These are phyloP conservation scores for Rhinolophus sinicus DNA, from an alignment of 2,113 vertebrate genomes.

Conservation along the genomic window DNA sequence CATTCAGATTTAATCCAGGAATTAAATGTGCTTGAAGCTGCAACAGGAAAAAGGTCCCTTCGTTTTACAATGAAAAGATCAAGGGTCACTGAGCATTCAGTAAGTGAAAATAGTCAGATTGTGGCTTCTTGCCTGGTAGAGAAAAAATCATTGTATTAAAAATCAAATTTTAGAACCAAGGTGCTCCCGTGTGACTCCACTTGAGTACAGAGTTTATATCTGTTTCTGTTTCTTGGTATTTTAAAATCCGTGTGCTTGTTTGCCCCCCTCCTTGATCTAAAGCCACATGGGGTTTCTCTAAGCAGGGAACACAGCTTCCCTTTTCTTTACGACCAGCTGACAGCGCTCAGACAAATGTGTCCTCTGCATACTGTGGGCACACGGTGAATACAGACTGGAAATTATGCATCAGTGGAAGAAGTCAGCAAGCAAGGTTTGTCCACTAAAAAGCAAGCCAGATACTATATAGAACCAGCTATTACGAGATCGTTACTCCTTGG, in stretches of 20 bases:
- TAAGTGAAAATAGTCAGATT: slow-evolving; percentile 32
- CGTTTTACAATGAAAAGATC: slow-evolving; percentile 62
- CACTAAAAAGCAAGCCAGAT: neutral
- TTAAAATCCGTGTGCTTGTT: neutral
- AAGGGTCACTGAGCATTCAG: neutral
- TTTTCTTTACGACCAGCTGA: neutral
- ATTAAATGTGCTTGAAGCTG: slow-evolving; percentile 99
- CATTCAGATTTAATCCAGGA: slow-evolving; percentile 98
- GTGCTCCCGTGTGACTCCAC: neutral
- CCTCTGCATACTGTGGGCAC: neutral
- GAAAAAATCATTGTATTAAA: neutral
- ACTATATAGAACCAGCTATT: neutral
- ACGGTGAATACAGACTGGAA: neutral
- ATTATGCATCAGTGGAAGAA: neutral
- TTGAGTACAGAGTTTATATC: neutral
- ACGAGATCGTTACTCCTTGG: neutral
- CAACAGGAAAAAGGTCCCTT: slow-evolving; percentile 72
- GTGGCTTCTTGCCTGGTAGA: neutral
- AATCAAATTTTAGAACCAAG: slow-evolving; percentile 47
- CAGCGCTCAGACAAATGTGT: neutral
- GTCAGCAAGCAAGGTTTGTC: neutral
- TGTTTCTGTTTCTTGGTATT: neutral
- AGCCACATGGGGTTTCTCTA: neutral
- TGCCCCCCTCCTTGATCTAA: neutral
- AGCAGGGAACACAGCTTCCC: neutral